Evolutionary conservation across 2,113 vertebrate genomes (phyloP), one percentile per base, ranked within the genome.

Genomic region (Thinocorus orbignyianus): DNA sequence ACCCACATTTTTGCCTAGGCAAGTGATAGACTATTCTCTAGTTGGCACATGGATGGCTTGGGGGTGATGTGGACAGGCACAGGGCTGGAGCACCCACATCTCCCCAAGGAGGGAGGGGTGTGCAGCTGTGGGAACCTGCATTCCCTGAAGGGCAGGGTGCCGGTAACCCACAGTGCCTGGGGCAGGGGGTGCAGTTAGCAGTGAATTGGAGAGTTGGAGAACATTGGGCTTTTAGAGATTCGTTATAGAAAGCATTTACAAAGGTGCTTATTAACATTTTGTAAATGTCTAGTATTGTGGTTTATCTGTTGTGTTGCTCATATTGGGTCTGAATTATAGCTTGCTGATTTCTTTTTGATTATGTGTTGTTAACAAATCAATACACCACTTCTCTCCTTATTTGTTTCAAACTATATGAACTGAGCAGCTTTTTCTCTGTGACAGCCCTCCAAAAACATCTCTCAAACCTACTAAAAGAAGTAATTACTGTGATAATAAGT

Each of bases 381-480:
- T 77, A 58, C 3, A 51, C 10, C 15, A 4, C 9, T 81, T 81
- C 7, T 55, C 24, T 54, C 13, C 16, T 73, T 57, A 68, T 74
- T 89, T 85, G 42, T 60, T 91, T 91, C 76, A 81, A 89, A 72
- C 26, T 48, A 35, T 24, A 22, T 52, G 22, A 89, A 84, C 17
- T 44, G 12, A 90, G 30, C 1, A 62, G 8, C 6, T 35, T 76
- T 62, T 81, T 24, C 22, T 9, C 23, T 33, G 7, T 60, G 25
- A 57, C 48, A 82, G 33, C 9, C 17, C 42, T 46, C 25, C 77
- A 13, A 71, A 96, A 35, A 19, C 5, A 30, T 52, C 41, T 87
- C 33, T 82, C 35, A 81, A 87, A 44, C 6, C 6, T 58, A 42
- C 58, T 86, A 73, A 86, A 93, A 72, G 12, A 86, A 81, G 42